Evolutionary conservation across 2,888 invertebrate species (phyloP), one percentile per base, ranked within the genome.

Genomic region (Hydrotaea diabolus): DNA sequence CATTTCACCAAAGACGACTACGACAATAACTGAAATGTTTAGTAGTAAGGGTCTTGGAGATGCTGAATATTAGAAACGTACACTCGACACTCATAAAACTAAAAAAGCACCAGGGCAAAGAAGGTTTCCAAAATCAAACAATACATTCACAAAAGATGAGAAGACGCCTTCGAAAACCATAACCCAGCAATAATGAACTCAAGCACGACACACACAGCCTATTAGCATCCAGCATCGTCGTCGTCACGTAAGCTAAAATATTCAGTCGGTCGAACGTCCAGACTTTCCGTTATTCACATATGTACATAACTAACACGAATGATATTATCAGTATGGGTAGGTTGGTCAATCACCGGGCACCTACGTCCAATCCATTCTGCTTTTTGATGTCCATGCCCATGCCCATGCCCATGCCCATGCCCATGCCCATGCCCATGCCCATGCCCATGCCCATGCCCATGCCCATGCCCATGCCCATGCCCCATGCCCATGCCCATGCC

Each of bases 1-100:
- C 77, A 83, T 74, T 62, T 53, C 64, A 49, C 66, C 55, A 53
- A 81, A 62, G 36, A 53, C 76, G 19, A 53, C 21, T 21, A 39
- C 66, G 36, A n/a, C 36, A 23, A 53, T 19, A 72, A 62, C 59
- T 59, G 59, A 19, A 53, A 66, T 46, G 62, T 46, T 36, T 31
- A 36, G 31, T 49, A 31, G 46, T 62, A 46, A 76, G 64, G 53
- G 46, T 49, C 31, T 64, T 49, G 64, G 49, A 53, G 53, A 69
- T 80, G 59, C 23, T 59, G 3, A 31, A 82, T 85, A 57, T 73
- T 76, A 83, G 85, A 82, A 79, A 76, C 73, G 74, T 77, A 78
- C 78, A 80, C 73, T 85, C 77, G 80, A 76, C 81, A 83, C 76
- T 81, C 85, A 86, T 86, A 85, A 86, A 85, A 83, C 85, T 66